Evolutionary conservation across 92 coral and sea anemone species (phyloP).

Genomic region (Parazoanthus atlanticus): DNA sequence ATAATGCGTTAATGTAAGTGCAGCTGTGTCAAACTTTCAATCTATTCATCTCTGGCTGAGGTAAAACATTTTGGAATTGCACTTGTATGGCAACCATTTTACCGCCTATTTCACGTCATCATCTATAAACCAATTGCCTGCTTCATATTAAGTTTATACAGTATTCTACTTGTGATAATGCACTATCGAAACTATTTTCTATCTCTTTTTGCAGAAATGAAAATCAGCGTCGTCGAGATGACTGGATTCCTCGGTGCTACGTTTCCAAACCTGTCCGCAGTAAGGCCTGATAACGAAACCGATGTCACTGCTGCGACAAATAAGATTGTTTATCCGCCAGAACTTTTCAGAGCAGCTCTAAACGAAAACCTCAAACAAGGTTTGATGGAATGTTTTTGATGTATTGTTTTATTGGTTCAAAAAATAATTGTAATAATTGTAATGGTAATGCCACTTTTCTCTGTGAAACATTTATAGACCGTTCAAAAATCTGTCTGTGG

Average conservation of each 20-base stretch:
- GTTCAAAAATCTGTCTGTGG: too few relatives aligned
- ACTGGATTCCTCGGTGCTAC: slow-evolving; percentile 65
- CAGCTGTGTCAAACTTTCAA: too few relatives aligned
- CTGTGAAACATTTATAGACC: too few relatives aligned
- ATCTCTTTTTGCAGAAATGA: slow-evolving; percentile 50
- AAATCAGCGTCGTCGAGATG: slow-evolving; percentile 76
- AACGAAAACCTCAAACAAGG: slow-evolving; percentile 54
- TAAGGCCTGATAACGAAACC: slow-evolving; percentile 24
- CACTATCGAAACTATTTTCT: neutral
- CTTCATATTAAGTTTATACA: neutral
- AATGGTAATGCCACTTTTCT: neutral
- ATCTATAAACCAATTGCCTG: too few relatives aligned
- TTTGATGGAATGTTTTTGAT: slow-evolving; percentile 7
- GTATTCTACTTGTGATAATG: neutral
- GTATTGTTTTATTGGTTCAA: neutral
- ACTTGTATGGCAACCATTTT: too few relatives aligned
- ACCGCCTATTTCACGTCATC: too few relatives aligned
- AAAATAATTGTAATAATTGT: neutral
- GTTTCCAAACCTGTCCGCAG: slow-evolving; percentile 22
- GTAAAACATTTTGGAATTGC: too few relatives aligned
- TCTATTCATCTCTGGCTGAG: too few relatives aligned
- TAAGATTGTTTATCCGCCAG: slow-evolving; percentile 54
- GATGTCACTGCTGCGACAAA: neutral
- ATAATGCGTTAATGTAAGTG: too few relatives aligned
- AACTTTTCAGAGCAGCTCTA: slow-evolving; percentile 49